These are phyloP conservation scores for Prunella strophiata DNA, from an alignment of 2,797 vertebrate species.

Conservation along the genomic window DNA sequence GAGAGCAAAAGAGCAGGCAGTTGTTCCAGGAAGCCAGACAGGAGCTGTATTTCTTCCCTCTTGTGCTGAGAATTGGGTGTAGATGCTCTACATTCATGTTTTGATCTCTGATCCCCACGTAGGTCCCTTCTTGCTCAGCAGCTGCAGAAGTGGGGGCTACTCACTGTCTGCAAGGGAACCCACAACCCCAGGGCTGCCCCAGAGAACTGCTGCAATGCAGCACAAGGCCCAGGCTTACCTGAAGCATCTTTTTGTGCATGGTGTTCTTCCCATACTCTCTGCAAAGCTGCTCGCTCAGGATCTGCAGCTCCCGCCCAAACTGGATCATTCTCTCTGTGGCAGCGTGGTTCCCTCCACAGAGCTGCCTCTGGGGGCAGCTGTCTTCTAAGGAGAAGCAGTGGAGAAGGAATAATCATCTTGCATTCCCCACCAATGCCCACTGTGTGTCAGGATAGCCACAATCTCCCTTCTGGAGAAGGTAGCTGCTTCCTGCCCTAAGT, in stretches of 20 bases:
- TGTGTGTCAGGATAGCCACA: background rate
- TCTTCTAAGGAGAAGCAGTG: conserved; percentile 79
- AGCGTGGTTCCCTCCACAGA: conserved; percentile 94
- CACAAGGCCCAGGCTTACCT: conserved; percentile 78
- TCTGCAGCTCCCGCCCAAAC: conserved; percentile 95
- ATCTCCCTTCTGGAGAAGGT: background rate
- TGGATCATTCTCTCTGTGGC: conserved; percentile 98
- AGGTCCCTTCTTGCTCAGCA: background rate
- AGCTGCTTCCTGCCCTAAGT: background rate
- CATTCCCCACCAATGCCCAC: background rate
- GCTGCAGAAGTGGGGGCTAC: background rate
- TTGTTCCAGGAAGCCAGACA: background rate
- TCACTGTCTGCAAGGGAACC: background rate
- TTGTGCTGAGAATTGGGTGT: background rate
- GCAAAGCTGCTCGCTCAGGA: conserved; percentile 92
- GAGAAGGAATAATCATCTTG: background rate
- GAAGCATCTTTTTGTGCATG: conserved; percentile 94
- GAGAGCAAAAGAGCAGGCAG: background rate
- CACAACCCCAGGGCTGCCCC: background rate
- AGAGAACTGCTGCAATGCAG: background rate
- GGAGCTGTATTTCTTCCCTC: background rate
- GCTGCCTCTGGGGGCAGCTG: conserved; percentile 87
- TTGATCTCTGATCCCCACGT: background rate
- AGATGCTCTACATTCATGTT: background rate
- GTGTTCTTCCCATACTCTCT: conserved; percentile 93